Conservation (phyloP, 2,113 vertebrate species). For the Tichodroma muraria region DNA sequence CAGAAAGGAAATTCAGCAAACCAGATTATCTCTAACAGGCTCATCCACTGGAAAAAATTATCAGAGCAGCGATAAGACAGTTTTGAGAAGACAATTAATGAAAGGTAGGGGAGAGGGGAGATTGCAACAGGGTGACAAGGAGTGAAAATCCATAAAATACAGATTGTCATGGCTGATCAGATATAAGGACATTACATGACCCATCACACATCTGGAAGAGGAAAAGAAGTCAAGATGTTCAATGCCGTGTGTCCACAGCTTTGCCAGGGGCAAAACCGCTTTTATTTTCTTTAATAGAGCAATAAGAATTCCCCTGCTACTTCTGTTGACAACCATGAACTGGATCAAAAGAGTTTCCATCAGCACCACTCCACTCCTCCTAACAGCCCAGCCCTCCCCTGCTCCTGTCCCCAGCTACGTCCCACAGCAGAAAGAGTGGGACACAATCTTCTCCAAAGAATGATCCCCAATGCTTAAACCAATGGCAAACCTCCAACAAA, state of each 20-base stretch:
- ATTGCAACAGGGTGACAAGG: slow-evolving; percentile 9
- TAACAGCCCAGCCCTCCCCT: not conserved
- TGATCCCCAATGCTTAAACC: rapidly evolving
- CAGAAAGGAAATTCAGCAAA: slow-evolving; percentile 58
- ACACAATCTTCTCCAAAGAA: rapidly evolving
- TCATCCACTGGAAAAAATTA: slow-evolving; percentile 40
- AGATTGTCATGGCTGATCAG: not conserved
- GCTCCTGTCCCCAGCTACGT: rapidly evolving
- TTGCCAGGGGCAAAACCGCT: not conserved
- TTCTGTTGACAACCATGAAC: not conserved
- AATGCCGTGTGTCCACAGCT: not conserved
- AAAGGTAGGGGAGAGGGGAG: not conserved
- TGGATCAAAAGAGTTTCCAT: not conserved
- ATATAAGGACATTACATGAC: not conserved
- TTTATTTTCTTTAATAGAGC: not conserved
- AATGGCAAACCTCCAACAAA: not conserved
- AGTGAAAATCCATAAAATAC: not conserved
- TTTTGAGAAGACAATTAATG: slow-evolving; percentile 40
- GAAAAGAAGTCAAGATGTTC: not conserved
- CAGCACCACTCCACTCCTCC: not conserved
- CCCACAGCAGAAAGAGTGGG: not conserved
- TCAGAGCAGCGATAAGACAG: not conserved
- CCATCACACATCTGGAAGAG: not conserved
- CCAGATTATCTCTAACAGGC: slow-evolving; percentile 62
- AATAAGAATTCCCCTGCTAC: not conserved